phyloP scores from a whole-genome alignment of 2,797 vertebrate genomes.

The Brachymystax lenok region DNA sequence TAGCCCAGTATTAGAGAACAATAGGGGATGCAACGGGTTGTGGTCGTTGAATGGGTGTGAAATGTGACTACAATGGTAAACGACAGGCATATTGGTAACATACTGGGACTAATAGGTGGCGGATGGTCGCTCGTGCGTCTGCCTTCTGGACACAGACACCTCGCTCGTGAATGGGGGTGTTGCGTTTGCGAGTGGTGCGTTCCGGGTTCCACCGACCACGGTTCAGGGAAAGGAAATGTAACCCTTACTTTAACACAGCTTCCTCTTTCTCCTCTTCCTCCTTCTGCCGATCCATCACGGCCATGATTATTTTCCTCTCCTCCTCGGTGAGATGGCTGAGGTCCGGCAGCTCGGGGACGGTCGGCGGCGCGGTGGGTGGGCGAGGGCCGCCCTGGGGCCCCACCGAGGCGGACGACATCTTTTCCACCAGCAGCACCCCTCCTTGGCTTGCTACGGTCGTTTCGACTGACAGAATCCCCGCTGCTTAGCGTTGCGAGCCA shows the following conservation, averaged over 20 bases:
- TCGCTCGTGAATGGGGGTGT: conserved; percentile 22
- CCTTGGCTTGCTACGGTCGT: conserved; percentile 77
- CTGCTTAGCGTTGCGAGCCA: conserved; percentile 70
- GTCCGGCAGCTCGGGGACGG: conserved; percentile 94
- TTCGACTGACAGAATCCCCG: conserved; percentile 72
- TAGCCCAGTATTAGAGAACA: conserved; percentile 1
- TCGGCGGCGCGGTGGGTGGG: conserved; percentile 89
- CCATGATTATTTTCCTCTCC: conserved; percentile 97
- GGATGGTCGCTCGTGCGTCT: conserved; percentile 14
- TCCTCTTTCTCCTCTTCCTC: conserved; percentile 98
- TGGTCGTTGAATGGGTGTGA: conserved; percentile 8
- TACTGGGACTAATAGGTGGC: conserved; percentile 25
- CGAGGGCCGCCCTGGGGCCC: conserved; percentile 93
- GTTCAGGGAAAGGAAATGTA: conserved; percentile 28
- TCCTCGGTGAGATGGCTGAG: conserved; percentile 99
- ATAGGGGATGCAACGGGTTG: conserved; percentile 17
- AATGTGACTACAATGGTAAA: conserved; percentile 28
- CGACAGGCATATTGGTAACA: conserved; percentile 25
- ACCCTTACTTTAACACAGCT: conserved; percentile 97
- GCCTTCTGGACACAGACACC: conserved; percentile 24
- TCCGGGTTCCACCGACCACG: conserved; percentile 24
- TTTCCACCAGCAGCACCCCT: conserved; percentile 72
- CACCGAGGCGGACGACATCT: conserved; percentile 95
- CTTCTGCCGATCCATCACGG: conserved; percentile 96
- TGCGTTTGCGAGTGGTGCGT: conserved; percentile 11